Evolutionary conservation across 1,140 invertebrate species (phyloP).

Genomic region (Rhynchophorus ferrugineus): DNA sequence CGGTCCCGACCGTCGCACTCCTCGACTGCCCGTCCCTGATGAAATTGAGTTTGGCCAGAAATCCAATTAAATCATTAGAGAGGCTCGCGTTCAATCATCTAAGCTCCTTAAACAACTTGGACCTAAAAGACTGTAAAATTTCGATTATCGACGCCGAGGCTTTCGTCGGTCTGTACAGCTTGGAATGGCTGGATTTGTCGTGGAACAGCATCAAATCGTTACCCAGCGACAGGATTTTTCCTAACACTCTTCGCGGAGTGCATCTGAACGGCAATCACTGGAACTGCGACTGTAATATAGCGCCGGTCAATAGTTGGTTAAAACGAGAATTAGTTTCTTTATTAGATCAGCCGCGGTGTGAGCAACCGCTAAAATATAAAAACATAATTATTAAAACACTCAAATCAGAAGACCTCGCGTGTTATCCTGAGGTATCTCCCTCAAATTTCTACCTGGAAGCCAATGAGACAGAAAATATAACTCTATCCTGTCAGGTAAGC

Average conservation of each 20-base stretch:
- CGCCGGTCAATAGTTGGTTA: constrained; percentile 69
- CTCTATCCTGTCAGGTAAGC: constrained; percentile 56
- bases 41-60: constrained; percentile 68
- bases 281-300: constrained; percentile 76
- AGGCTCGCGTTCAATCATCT: constrained; percentile 64
- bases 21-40: constrained; percentile 68
- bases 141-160: constrained; percentile 65
- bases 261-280: constrained; percentile 75
- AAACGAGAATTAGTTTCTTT: constrained; percentile 62
- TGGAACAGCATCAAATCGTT: constrained; percentile 68
- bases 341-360: constrained; percentile 63
- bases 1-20: constrained; percentile 69
- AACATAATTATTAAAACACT: constrained; percentile 60
- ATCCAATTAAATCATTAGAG: constrained; percentile 64
- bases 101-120: constrained; percentile 66
- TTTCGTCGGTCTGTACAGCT: constrained; percentile 68
- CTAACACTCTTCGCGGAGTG: constrained; percentile 56
- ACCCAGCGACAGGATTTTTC: constrained; percentile 58
- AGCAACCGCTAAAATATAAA: constrained; percentile 56
- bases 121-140: constrained; percentile 72
- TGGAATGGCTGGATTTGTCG: constrained; percentile 77
- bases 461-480: constrained; percentile 68
- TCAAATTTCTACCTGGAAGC: constrained; percentile 64
- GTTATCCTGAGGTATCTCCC: constrained; percentile 66
- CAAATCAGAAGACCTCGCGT: constrained; percentile 67